phyloP scores from a whole-genome alignment of 2,113 vertebrate genomes.

The Cyanocitta stelleri region DNA sequence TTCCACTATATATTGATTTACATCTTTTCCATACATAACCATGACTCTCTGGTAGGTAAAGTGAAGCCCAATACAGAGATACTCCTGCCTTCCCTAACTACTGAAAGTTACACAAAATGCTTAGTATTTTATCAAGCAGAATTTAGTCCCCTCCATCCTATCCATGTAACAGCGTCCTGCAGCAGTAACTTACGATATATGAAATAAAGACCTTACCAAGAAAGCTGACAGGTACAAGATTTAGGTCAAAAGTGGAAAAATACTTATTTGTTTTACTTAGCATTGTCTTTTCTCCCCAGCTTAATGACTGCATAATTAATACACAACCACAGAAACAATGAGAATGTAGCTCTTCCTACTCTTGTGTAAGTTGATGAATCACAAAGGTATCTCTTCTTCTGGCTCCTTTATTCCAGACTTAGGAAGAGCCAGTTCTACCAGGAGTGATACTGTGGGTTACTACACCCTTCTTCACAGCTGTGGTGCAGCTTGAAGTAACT shows the following conservation, averaged over 20 bases:
- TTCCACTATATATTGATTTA: background rate
- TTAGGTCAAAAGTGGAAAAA: background rate
- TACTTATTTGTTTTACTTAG: background rate
- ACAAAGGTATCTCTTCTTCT: background rate
- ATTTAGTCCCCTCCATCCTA: background rate
- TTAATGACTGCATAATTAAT: background rate
- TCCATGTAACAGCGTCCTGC: background rate
- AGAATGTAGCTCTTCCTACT: background rate
- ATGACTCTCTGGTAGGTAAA: background rate
- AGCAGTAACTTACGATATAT: background rate
- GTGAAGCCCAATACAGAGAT: background rate
- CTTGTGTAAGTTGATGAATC: background rate
- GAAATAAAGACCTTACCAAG: background rate
- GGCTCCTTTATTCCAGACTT: background rate
- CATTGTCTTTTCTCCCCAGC: background rate
- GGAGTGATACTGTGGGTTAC: background rate
- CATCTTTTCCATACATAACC: fast-evolving
- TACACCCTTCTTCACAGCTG: background rate
- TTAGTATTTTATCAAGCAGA: background rate
- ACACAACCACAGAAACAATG: background rate
- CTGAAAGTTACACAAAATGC: background rate
- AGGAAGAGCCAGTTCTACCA: background rate
- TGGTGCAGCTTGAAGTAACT: background rate
- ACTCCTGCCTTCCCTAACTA: background rate
- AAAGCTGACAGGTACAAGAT: background rate